Base-by-base conservation (phyloP, 1,140 invertebrate genomes). In the Conus ventricosus region DNA sequence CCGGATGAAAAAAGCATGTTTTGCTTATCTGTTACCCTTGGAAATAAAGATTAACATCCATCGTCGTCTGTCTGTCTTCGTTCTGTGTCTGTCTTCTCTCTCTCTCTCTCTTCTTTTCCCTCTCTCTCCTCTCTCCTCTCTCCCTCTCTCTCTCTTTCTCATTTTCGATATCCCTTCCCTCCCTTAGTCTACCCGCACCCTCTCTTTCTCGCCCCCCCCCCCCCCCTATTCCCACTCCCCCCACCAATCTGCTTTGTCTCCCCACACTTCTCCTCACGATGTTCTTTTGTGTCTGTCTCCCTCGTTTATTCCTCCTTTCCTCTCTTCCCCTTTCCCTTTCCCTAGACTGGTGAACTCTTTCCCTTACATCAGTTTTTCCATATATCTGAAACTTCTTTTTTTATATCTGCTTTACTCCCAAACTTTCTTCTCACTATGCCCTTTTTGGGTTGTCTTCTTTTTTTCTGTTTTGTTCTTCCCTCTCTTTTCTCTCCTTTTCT, bases 311-410 rank as follows among this genome's bases (percentile, higher is more conserved):
- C n/a, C 11, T 82, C 80, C 27, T 27, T 82, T 53, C 5, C 54
- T 82, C 23, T 82, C 54, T 82, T 55, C n/a, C 23, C 25, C n/a
- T 51, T 82, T 23, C 27, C 27, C 80, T 82, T 82, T 82, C 80
- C 7, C 27, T 27, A 27, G 25, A 25, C 11, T 80, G 10, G 10
- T 80, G 10, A 1, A 13, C 23, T 5, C 78, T 80, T 80, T 53
- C 23, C 51, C n/a, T 80, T 80, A 15, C 51, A 13, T 80, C 23
- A 39, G 39, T 4, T 20, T 63, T 11, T 63, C 17, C 60, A 13
- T 63, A 13, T 63, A 1, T 63, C 60, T 63, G 10, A 1, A 11
- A 13, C n/a, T 5, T 53, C 27, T 82, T 23, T 82, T 82, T 55
- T 82, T 39, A 5, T 82, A 17, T 27, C 11, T 82, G 11, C 23